These are phyloP conservation scores for Gymnocheta viridis DNA, from an alignment of 2,888 invertebrate species.

Conservation along the genomic window DNA sequence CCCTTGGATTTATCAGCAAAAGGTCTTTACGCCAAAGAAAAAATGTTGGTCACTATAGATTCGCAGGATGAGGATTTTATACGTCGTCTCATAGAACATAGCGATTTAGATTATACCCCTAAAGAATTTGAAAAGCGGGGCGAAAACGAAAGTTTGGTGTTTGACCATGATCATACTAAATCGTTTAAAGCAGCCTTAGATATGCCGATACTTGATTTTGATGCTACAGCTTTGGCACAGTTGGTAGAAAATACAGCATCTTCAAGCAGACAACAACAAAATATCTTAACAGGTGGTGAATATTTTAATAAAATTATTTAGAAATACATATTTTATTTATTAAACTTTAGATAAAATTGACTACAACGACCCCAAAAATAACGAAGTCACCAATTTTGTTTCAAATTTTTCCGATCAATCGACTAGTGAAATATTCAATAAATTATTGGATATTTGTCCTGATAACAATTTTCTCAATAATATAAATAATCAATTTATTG, in stretches of 20 bases:
- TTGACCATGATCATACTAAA: slow-evolving; percentile 43
- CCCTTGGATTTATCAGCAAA: slow-evolving; percentile 70
- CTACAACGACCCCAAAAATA: slow-evolving; percentile 1
- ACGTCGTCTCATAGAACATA: slow-evolving; percentile 64
- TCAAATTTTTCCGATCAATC: slow-evolving; percentile 51
- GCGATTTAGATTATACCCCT: slow-evolving; percentile 48
- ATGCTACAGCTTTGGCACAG: slow-evolving; percentile 35
- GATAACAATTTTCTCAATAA: slow-evolving; percentile 27
- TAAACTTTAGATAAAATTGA: slow-evolving; percentile 36
- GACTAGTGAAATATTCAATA: slow-evolving; percentile 59
- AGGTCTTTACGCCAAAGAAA: not conserved
- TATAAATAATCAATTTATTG: not conserved
- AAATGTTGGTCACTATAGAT: slow-evolving; percentile 13
- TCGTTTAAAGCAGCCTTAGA: slow-evolving; percentile 69
- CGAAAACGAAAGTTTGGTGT: not conserved
- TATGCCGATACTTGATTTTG: slow-evolving; percentile 71
- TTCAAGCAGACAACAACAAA: not conserved
- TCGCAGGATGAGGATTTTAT: slow-evolving; percentile 67
- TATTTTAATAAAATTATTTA: not conserved
- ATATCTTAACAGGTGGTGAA: slow-evolving; percentile 15
- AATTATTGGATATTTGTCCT: slow-evolving; percentile 53
- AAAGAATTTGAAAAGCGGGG: slow-evolving; percentile 24
- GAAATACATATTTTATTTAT: not conserved
- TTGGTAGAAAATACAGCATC: slow-evolving; percentile 22
- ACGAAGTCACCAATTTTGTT: slow-evolving; percentile 46